Conservation (phyloP, 2,797 vertebrate genomes). For the Gouania willdenowi region DNA sequence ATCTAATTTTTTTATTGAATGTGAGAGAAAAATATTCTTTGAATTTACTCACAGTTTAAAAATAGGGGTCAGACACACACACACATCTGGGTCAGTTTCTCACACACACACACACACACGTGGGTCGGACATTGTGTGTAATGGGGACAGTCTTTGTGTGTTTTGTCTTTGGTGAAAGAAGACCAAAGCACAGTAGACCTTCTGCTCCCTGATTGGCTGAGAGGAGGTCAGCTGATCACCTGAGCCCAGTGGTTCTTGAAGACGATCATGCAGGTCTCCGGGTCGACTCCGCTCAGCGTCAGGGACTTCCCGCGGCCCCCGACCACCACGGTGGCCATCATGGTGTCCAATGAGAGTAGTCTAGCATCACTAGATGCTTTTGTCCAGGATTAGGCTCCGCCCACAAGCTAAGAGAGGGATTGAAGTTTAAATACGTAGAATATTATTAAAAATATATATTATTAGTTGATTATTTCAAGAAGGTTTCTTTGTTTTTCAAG, state of each 20-base stretch:
- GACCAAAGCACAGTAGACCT: no score
- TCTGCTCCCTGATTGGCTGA: no score
- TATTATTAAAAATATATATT: no score
- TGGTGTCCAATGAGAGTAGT: no score
- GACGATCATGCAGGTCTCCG: conserved; percentile 96
- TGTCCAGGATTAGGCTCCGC: conserved; percentile 11
- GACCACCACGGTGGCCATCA: conserved; percentile 83
- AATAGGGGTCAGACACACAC: no score
- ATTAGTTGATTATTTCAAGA: no score
- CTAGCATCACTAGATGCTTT: not conserved
- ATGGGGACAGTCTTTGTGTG: not conserved
- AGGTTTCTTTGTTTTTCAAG: no score
- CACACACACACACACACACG: conserved; percentile 8
- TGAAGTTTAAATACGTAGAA: no score
- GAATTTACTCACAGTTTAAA: no score
- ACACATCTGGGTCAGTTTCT: conserved; percentile 23
- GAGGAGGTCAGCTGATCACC: conserved; percentile 6
- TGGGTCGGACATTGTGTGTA: conserved; percentile 19
- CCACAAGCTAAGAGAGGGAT: not conserved
- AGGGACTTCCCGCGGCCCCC: conserved; percentile 76
- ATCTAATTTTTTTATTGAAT: no score
- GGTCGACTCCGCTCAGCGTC: conserved; percentile 87
- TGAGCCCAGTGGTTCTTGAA: conserved; percentile 94
- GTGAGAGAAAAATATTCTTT: no score
- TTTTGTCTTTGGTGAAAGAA: no score